A percentile compares a stretch with the other conserved stretches of the same genome.
These are phyloP conservation scores for Eptesicus fuscus DNA, from an alignment of 2,113 vertebrate genomes.

Conservation along the genomic window DNA sequence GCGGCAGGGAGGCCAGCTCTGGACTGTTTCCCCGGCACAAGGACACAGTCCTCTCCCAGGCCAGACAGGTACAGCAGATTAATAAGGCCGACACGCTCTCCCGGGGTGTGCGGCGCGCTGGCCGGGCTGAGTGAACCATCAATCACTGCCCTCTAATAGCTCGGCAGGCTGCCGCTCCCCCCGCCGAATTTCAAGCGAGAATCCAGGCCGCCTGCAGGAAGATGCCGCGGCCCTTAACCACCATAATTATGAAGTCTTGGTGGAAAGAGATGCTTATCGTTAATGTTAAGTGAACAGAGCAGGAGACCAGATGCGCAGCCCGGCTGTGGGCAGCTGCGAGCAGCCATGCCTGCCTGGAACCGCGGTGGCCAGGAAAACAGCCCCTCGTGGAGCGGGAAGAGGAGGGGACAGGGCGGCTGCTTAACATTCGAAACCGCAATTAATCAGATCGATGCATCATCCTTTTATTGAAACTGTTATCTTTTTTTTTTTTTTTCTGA, in stretches of 20 bases:
- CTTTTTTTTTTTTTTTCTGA: neutral
- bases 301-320: neutral
- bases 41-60: neutral
- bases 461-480: neutral
- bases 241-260: neutral
- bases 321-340: fast-evolving
- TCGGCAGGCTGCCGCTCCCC: neutral
- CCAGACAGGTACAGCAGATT: constrained; percentile 27
- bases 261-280: constrained; percentile 7
- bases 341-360: neutral
- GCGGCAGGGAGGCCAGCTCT: neutral
- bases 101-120: neutral
- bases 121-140: neutral
- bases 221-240: neutral
- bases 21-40: neutral
- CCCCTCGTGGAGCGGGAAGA: fast-evolving
- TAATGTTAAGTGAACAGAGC: neutral
- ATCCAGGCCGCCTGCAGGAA: neutral
- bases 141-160: constrained; percentile 4
- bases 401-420: neutral
- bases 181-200: neutral
- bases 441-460: neutral
- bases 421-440: neutral
- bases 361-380: fast-evolving
- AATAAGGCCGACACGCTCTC: neutral